These are phyloP conservation scores for Atherinomorus stipes DNA, from an alignment of 2,113 vertebrate species.

Conservation along the genomic window DNA sequence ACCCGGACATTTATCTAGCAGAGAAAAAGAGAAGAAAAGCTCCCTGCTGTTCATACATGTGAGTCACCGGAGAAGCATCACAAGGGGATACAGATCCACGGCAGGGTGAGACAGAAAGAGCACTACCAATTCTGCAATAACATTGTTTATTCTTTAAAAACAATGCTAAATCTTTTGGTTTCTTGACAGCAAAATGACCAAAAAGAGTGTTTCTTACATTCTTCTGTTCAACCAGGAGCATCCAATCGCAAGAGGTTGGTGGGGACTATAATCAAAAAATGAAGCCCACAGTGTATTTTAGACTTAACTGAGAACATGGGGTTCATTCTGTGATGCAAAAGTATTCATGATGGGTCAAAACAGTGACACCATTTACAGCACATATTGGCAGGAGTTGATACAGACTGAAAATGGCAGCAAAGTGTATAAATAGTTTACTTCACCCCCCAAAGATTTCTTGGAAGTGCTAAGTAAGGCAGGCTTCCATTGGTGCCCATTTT, in stretches of 20 bases:
- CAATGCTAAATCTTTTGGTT: slow-evolving; percentile 43
- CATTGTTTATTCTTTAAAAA: slow-evolving; percentile 44
- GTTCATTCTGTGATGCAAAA: slow-evolving; percentile 43
- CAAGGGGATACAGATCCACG: slow-evolving; percentile 36
- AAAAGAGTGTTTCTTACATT: slow-evolving; percentile 78
- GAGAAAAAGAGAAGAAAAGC: slow-evolving; percentile 49
- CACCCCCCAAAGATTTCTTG: slow-evolving; percentile 1
- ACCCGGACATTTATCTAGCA: slow-evolving; percentile 94
- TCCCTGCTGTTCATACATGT: slow-evolving; percentile 34
- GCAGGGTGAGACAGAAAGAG: slow-evolving; percentile 24
- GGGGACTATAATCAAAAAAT: slow-evolving; percentile 77
- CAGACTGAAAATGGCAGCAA: background rate
- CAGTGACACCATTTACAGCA: slow-evolving; percentile 16
- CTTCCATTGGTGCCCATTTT: slow-evolving; percentile 4
- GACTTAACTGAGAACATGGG: slow-evolving; percentile 55
- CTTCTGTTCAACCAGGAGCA: slow-evolving; percentile 80
- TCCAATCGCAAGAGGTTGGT: slow-evolving; percentile 78
- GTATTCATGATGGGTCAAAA: slow-evolving; percentile 35
- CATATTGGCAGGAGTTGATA: slow-evolving; percentile 11
- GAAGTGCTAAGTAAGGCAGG: background rate
- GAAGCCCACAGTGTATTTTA: slow-evolving; percentile 72
- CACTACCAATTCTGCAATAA: slow-evolving; percentile 23
- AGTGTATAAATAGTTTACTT: background rate
- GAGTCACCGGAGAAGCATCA: slow-evolving; percentile 41
- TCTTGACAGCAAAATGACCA: slow-evolving; percentile 68